Evolutionary conservation across 2,888 invertebrate species (phyloP), one percentile per base, ranked within the genome.

Genomic region (Apeira syringaria): DNA sequence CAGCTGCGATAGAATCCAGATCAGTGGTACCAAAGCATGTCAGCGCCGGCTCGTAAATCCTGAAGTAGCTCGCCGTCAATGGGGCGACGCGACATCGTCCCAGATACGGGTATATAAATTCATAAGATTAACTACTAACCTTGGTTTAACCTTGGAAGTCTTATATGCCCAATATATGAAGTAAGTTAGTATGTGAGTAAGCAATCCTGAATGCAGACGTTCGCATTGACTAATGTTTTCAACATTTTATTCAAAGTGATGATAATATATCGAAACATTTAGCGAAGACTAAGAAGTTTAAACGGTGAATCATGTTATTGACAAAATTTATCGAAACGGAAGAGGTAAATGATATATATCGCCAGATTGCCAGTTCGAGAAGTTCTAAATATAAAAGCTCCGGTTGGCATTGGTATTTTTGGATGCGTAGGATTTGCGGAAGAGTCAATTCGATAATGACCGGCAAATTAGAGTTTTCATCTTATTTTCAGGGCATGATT

Each of bases 371-470:
- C 37, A 25, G 27, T 44, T 30, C 24, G 25, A 34, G 29, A 29
- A 38, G 30, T 25, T 27, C 24, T 38, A 34, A 27, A 45, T 34
- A 26, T 45, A 39, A 30, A 3, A 1, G 13, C 3, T 25, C 4
- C 15, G 22, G 25, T 13, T 30, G 18, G 34, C 26, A 12, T 8
- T 4, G 30, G 13, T 46, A 39, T 35, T 46, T 35, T 17, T 9
- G 31, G 34, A 22, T 18, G 45, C 45, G 45, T 45, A 45, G 45
- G 39, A n/a, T 45, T 45, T 17, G n/a, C 17, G 35, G 31, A 27
- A 45, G 35, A 40, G 30, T 28, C 15, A 24, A 37, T 43, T 44
- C 33, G 32, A 22, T 36, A 26, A 31, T 31, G 27, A 10, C 18
- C 26, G 30, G 10, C 26, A 20, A 27, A 22, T 31, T 29, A 22